Evolutionary conservation across 2,888 invertebrate genomes (phyloP).

Genomic region (Bombylius discolor): DNA sequence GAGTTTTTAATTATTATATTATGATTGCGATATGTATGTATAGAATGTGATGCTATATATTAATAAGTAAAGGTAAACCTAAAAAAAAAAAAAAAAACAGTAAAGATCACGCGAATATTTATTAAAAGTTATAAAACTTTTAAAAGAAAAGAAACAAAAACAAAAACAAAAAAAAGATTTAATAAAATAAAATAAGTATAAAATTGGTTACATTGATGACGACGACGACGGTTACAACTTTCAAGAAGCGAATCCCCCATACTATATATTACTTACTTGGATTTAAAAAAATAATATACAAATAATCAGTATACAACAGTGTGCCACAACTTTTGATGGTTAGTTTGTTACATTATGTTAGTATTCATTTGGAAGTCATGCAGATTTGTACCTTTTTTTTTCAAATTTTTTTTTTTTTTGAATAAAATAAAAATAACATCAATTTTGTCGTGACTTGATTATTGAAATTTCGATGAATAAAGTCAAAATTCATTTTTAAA

Average conservation of each 20-base stretch:
- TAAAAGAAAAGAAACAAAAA: not conserved
- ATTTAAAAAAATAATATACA: not conserved
- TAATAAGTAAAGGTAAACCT: too few species aligned
- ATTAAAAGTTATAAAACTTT: too few species aligned
- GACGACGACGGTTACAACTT: not conserved
- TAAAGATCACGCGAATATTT: too few species aligned
- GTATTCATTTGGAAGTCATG: slow-evolving; percentile 19
- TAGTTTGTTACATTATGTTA: slow-evolving; percentile 10
- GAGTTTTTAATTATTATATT: too few species aligned
- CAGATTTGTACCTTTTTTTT: slow-evolving; percentile 12
- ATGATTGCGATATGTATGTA: too few species aligned
- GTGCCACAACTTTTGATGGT: not conserved
- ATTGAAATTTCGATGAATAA: too few species aligned
- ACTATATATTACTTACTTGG: not conserved
- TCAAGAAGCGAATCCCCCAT: not conserved
- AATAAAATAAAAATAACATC: not conserved
- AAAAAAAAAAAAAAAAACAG: too few species aligned
- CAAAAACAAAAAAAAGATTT: not conserved
- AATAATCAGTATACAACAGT: too few species aligned
- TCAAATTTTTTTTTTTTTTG: not conserved
- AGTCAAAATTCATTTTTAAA: too few species aligned
- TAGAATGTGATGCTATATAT: too few species aligned
- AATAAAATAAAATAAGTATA: not conserved
- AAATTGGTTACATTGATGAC: not conserved
- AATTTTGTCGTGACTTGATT: not conserved